These are phyloP conservation scores for Nesoenas mayeri DNA, from an alignment of 2,113 vertebrate species.

Conservation along the genomic window DNA sequence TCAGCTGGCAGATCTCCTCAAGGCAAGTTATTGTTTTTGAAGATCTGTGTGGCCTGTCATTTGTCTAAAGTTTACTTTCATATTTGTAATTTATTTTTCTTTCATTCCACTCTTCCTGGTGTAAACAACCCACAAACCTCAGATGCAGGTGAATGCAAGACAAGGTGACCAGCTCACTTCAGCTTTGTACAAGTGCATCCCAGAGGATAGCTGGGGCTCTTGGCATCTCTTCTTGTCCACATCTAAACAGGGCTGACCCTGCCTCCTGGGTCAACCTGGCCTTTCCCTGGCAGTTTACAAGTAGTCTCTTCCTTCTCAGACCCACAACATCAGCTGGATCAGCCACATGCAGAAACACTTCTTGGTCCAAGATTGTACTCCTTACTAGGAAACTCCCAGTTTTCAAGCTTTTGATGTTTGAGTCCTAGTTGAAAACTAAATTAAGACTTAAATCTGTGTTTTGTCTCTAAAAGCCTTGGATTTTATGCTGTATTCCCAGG, in stretches of 20 bases:
- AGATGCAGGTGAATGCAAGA: neutral
- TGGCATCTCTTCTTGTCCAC: fast-evolving
- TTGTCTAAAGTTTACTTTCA: neutral
- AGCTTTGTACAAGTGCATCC: neutral
- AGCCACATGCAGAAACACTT: neutral
- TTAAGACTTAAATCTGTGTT: neutral
- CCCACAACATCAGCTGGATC: neutral
- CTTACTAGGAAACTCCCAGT: neutral
- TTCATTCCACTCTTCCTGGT: neutral
- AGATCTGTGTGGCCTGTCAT: neutral
- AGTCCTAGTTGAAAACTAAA: neutral
- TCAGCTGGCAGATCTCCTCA: neutral
- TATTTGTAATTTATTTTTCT: neutral
- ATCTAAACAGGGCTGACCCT: neutral
- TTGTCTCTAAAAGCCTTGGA: neutral
- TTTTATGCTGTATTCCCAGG: neutral
- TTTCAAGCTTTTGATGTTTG: neutral
- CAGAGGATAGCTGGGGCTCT: neutral
- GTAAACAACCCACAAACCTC: neutral
- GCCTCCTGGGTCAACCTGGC: neutral
- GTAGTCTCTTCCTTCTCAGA: neutral
- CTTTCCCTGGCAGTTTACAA: neutral
- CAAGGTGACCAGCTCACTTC: neutral
- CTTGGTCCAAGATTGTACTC: neutral
- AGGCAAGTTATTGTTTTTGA: neutral